phyloP scores from a whole-genome alignment of 2,888 invertebrate genomes.

The Caenorhabditis uteleia region DNA sequence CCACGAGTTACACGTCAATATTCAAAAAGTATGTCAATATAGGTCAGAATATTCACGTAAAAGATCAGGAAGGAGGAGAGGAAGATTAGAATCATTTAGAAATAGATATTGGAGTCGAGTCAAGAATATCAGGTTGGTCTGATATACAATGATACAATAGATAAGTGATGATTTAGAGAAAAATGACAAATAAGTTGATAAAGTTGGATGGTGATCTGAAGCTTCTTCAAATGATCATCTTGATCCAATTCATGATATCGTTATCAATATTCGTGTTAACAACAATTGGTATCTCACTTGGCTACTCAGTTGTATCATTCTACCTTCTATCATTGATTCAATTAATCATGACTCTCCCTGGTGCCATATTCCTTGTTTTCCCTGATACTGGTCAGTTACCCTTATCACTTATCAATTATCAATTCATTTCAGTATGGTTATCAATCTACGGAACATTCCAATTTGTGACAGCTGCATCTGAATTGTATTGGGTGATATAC shows the following conservation, averaged over 20 bases:
- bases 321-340: slow-evolving; percentile 30
- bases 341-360: slow-evolving; percentile 21
- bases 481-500: slow-evolving; percentile 29
- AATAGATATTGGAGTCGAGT: too few species aligned
- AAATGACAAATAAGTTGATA: too few species aligned
- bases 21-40: too few species aligned
- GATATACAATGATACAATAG: too few species aligned
- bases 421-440: slow-evolving; percentile 21
- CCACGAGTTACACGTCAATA: too few species aligned
- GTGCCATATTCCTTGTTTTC: slow-evolving; percentile 2
- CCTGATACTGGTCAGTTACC: background rate
- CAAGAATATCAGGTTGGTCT: too few species aligned
- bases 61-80: too few species aligned
- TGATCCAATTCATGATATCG: slow-evolving; percentile 19
- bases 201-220: too few species aligned
- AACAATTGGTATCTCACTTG: slow-evolving; percentile 21
- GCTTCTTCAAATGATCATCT: slow-evolving; percentile 26
- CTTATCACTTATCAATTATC: too few species aligned
- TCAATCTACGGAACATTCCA: slow-evolving; percentile 22
- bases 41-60: too few species aligned
- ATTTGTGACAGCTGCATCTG: slow-evolving; percentile 19
- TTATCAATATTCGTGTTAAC: slow-evolving; percentile 24
- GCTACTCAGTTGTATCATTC: slow-evolving; percentile 13
- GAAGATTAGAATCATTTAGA: too few species aligned
- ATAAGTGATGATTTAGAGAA: too few species aligned